Evolutionary conservation across 2,797 vertebrate genomes (phyloP).

Genomic region (Pachyuromys duprasi): DNA sequence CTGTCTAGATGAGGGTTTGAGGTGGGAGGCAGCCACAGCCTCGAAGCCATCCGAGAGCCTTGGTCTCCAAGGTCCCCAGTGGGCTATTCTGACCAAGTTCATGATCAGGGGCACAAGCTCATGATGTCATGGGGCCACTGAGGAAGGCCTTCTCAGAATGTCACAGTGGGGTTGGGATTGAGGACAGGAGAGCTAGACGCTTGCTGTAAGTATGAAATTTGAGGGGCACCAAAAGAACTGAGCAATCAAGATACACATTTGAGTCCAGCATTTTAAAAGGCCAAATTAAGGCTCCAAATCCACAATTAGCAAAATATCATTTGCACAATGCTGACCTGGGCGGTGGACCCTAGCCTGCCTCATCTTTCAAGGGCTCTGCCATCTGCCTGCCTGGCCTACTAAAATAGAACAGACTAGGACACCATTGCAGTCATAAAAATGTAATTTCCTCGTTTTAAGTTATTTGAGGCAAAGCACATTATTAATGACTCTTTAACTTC

Average conservation of each 20-base stretch:
- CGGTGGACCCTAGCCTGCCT: background rate
- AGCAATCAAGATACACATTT: background rate
- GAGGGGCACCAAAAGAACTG: background rate
- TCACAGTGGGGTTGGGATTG: background rate
- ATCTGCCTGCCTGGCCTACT: background rate
- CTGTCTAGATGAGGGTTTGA: background rate
- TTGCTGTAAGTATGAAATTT: background rate
- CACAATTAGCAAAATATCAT: background rate
- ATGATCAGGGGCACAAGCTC: background rate
- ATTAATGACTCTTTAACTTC: background rate
- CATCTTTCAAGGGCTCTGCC: background rate
- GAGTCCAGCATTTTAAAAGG: slow-evolving; percentile 12
- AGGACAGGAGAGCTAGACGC: background rate
- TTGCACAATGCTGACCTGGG: background rate
- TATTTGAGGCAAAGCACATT: background rate
- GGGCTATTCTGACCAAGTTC: background rate
- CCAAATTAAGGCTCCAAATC: slow-evolving; percentile 13
- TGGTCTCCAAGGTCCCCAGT: background rate
- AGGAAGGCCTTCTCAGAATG: background rate
- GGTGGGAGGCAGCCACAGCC: background rate
- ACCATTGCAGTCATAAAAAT: background rate
- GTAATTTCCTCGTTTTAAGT: background rate
- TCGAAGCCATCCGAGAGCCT: background rate
- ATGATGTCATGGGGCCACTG: background rate
- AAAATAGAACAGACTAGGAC: background rate